Evolutionary conservation across 2,888 invertebrate species (phyloP).

Genomic region (Tenthredo mesomela): DNA sequence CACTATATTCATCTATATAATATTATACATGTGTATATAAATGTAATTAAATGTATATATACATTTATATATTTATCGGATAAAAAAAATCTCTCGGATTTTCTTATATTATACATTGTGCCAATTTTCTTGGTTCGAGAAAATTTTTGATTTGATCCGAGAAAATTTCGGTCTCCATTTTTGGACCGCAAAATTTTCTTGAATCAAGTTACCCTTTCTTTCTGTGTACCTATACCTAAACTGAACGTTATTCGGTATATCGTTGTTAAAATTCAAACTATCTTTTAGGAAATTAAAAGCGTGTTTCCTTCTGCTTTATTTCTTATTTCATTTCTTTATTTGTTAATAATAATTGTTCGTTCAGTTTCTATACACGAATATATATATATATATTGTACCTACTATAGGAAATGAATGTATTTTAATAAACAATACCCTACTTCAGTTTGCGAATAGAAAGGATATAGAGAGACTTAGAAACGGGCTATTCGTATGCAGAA

Average conservation of each 20-base stretch:
- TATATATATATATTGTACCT: not conserved
- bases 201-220: too few species aligned
- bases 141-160: too few species aligned
- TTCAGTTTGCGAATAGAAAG: not conserved
- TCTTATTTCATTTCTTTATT: not conserved
- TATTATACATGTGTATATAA: constrained; percentile 17
- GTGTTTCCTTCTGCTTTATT: not conserved
- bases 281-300: too few species aligned
- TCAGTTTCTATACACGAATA: not conserved
- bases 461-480: not conserved
- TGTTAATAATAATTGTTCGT: not conserved
- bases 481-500: constrained; percentile 31
- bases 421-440: not conserved
- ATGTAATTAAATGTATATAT: constrained; percentile 14
- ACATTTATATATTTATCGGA: constrained; percentile 16
- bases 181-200: too few species aligned
- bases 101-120: not conserved
- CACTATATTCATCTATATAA: not conserved
- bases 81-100: not conserved
- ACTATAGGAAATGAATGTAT: not conserved
- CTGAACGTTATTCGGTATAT: not conserved
- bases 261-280: not conserved
- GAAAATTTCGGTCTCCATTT: too few species aligned
- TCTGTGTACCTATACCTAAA: too few species aligned
- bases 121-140: too few species aligned